Conservation (phyloP, 2,113 vertebrate genomes). For the Seriola quinqueradiata region DNA sequence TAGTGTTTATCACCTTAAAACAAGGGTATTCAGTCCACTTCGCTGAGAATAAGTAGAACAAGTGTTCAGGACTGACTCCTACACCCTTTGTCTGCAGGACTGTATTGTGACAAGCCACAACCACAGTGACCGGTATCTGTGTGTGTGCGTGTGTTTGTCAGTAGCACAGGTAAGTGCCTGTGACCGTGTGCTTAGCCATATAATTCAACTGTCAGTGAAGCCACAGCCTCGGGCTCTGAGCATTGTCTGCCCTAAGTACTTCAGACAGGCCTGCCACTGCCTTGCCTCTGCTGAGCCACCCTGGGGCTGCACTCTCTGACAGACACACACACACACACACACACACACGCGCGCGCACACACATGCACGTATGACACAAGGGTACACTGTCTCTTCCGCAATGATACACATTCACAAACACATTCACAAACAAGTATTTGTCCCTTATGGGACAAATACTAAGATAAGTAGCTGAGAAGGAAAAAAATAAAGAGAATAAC, state of each 20-base stretch:
- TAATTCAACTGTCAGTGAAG: constrained; percentile 63
- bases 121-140: constrained; percentile 11
- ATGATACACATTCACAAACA: background rate
- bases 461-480: background rate
- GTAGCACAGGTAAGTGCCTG: constrained; percentile 47
- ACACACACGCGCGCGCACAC: background rate
- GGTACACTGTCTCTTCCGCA: background rate
- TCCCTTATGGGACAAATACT: background rate
- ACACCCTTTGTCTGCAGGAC: background rate
- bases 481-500: background rate
- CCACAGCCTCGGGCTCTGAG: constrained; percentile 47
- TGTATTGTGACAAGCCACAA: constrained; percentile 8
- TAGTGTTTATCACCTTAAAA: background rate
- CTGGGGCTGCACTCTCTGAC: constrained; percentile 32
- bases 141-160: constrained; percentile 39
- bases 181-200: constrained; percentile 50
- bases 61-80: background rate
- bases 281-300: constrained; percentile 37
- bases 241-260: constrained; percentile 53
- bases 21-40: background rate
- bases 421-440: background rate
- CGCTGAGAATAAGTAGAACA: background rate
- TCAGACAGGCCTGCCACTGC: constrained; percentile 63
- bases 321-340: constrained; percentile 22
- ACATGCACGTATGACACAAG: background rate